Evolutionary conservation across 2,797 vertebrate genomes (phyloP), one percentile per base, ranked within the genome.

Genomic region (Xyrichtys novacula): DNA sequence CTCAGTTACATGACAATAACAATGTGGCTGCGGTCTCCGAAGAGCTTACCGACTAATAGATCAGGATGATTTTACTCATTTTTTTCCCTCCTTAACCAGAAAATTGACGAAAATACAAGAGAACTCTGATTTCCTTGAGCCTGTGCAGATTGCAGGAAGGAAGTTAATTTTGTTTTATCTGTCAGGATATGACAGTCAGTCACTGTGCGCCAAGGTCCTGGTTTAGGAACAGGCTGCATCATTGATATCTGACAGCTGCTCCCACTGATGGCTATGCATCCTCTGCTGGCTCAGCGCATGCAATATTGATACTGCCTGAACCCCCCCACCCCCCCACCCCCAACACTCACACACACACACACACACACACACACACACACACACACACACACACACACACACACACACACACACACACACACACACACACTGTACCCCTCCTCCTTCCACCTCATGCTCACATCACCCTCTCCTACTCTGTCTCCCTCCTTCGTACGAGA

Each of bases 1-100:
- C 88, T 90, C 88, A 83, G 74, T 91, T 90, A 89, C 86, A 87
- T 65, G 67, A 82, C 76, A 87, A 88, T 69, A 85, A 76, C 64
- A 65, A 34, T 72, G 75, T 73, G 16, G 40, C 78, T 66, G 62
- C 58, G 69, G 64, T 60, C 50, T 66, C 56, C 44, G 12, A 7
- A 60, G 38, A 82, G 57, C 20, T 23, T 12, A 44, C 1, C 9
- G 11, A 23, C 43, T 11, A 23, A 23, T 44, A 23, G 66, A 70
- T 44, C 15, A 10, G 29, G 3, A 10, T 52, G 25, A 67, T 15
- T 52, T 39, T 19, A 40, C 15, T 6, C 1, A 7, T 39, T 34
- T 34, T 12, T 39, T 4, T 20, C 19, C 31, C 46, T 40, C 2
- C 50, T 42, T 26, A 17, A 44, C 5, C 15, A 43, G 26, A 47